Evolutionary conservation across 2,113 vertebrate genomes (phyloP).

Genomic region (Piprites chloris): DNA sequence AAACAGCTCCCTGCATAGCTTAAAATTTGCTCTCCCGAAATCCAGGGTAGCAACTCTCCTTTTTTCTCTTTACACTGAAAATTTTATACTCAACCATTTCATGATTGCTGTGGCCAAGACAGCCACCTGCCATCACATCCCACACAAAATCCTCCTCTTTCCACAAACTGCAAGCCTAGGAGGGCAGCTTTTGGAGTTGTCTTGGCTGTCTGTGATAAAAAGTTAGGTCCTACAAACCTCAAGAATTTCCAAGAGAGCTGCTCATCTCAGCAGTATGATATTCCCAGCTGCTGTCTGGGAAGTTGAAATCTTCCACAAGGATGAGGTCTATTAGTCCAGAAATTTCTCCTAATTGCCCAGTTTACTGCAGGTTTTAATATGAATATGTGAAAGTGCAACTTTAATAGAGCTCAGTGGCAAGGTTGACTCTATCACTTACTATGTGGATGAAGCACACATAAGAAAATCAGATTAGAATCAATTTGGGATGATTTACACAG

Average conservation of each 20-base stretch:
- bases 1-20: not conserved
- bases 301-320: not conserved
- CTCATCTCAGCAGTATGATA: not conserved
- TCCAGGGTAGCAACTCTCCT: not conserved
- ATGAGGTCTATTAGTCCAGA: not conserved
- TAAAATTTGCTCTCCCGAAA: not conserved
- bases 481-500: not conserved
- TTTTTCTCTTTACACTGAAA: not conserved
- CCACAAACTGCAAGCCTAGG: no score
- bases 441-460: not conserved
- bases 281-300: not conserved
- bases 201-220: not conserved
- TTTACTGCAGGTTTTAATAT: not conserved
- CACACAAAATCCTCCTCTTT: not conserved
- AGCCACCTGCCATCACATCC: not conserved
- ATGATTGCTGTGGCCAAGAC: accelerated
- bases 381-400: not conserved
- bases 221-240: not conserved
- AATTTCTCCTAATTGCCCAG: not conserved
- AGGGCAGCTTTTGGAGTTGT: no score
- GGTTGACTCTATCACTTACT: not conserved
- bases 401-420: not conserved
- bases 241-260: not conserved
- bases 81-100: not conserved
- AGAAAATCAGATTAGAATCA: not conserved